Evolutionary conservation across 2,797 vertebrate genomes (phyloP), one percentile per base, ranked within the genome.

Genomic region (Poecilia wingei): DNA sequence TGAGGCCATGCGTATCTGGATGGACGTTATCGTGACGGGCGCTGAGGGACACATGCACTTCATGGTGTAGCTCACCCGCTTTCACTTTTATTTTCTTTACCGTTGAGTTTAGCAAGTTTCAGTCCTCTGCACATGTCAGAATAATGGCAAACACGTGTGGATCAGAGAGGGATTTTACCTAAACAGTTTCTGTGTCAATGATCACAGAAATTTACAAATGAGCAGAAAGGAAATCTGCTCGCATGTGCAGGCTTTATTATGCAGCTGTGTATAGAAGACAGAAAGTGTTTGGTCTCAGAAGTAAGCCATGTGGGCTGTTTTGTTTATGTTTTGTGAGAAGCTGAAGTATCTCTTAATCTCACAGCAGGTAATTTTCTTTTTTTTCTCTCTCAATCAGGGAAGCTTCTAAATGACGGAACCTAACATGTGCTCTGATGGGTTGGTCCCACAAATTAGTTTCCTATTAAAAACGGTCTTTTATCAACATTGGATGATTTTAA

Each of bases 1-100:
- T 0, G 98, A 99, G 94, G 97, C 98, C 93, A 99, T 99, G 98
- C 93, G 98, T 55, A 99, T 99, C 95, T 99, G 98, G 98, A 99
- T 99, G 98, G 98, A 99, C 80, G 98, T 99, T 3, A 97, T 99
- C 18, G 97, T 99, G 43, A 99, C 97, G 0, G 98, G 98, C 0
- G 98, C 98, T 1, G 98, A 99, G 89, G 98, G 98, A 83, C 97
- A 99, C 89, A 98, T 97, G 76, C 97, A 98, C 91, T 99, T 99
- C 94, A 95, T 99, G 96, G 92, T 99, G 73, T 99, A 87, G 88
- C 75, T 76, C 49, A 76, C 72, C 78, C 45, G 51, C 8, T 16
- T 41, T 25, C 51, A 9, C 5, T 8, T 75, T 80, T 61, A 1
- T 73, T 72, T 57, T 39, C 20, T 73, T 45, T 78, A 72, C 22